These are phyloP conservation scores for Portunus trituberculatus DNA, from an alignment of 1,140 invertebrate species.

Conservation along the genomic window DNA sequence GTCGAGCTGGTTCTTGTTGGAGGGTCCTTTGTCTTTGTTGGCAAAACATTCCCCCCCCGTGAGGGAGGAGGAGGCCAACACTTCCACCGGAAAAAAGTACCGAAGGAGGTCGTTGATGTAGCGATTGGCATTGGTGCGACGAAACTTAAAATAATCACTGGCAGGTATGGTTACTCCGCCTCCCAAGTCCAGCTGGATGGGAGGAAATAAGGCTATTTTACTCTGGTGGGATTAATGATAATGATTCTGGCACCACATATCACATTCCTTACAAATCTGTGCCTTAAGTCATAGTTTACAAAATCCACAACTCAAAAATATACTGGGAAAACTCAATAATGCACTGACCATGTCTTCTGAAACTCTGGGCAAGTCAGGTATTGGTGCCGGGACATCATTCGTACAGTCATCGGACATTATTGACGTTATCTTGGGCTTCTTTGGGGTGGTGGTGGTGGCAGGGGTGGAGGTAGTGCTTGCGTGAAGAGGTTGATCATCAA, in stretches of 20 bases:
- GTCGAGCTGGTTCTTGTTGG: conserved; percentile 77
- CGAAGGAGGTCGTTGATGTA: conserved; percentile 77
- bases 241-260: neutral
- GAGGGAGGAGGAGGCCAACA: conserved; percentile 75
- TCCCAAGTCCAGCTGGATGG: conserved; percentile 75
- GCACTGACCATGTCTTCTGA: conserved; percentile 75
- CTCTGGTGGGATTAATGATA: neutral
- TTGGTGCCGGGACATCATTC: conserved; percentile 66
- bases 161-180: conserved; percentile 73
- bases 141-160: conserved; percentile 75
- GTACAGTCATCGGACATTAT: conserved; percentile 27
- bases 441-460: conserved; percentile 52
- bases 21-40: conserved; percentile 76
- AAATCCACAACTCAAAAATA: no score
- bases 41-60: conserved; percentile 77
- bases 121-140: conserved; percentile 77
- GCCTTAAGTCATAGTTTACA: no score
- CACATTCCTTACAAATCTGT: no score
- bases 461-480: conserved; percentile 30
- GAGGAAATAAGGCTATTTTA: neutral
- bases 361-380: conserved; percentile 76
- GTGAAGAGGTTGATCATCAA: conserved; percentile 71
- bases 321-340: no score
- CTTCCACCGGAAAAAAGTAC: conserved; percentile 76
- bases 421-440: conserved; percentile 48